Evolutionary conservation across 1,140 invertebrate species (phyloP).

Genomic region (Penaeus chinensis): DNA sequence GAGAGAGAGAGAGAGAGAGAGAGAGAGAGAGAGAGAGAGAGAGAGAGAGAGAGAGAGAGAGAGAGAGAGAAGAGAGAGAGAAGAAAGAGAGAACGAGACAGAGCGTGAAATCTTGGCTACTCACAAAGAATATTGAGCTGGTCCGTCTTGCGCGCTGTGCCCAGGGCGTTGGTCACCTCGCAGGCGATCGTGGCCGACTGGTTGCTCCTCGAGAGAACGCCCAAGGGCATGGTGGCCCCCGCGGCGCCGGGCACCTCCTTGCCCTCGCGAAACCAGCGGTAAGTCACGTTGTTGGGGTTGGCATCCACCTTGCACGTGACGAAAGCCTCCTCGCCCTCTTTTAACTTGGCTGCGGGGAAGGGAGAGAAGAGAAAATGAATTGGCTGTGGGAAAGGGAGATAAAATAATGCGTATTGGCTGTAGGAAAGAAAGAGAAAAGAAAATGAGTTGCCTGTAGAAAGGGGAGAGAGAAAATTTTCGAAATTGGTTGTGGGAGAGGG

Average conservation of each 20-base stretch:
- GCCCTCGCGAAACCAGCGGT: constrained; percentile 67
- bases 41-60: neutral
- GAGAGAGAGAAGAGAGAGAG: neutral
- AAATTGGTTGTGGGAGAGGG: no score
- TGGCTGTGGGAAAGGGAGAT: neutral
- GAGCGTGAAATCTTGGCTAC: constrained; percentile 51
- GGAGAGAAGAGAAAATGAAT: neutral
- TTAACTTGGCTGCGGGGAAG: constrained; percentile 70
- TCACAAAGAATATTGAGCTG: constrained; percentile 69
- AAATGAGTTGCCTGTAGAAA: neutral
- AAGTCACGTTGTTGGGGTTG: constrained; percentile 84
- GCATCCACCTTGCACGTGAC: constrained; percentile 87
- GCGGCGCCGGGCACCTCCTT: constrained; percentile 46
- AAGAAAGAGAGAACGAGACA: neutral
- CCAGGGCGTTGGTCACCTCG: constrained; percentile 70
- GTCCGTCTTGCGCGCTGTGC: constrained; percentile 67
- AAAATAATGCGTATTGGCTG: no score
- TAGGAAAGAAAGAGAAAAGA: neutral
- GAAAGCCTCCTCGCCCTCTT: constrained; percentile 84
- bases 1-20: neutral
- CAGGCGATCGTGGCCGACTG: constrained; percentile 69
- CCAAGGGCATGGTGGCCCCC: constrained; percentile 41
- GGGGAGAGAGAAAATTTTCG: no score
- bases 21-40: neutral
- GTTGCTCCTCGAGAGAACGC: constrained; percentile 52